Base-by-base conservation (phyloP, 2,797 vertebrate species). In the Leuciscus waleckii region DNA sequence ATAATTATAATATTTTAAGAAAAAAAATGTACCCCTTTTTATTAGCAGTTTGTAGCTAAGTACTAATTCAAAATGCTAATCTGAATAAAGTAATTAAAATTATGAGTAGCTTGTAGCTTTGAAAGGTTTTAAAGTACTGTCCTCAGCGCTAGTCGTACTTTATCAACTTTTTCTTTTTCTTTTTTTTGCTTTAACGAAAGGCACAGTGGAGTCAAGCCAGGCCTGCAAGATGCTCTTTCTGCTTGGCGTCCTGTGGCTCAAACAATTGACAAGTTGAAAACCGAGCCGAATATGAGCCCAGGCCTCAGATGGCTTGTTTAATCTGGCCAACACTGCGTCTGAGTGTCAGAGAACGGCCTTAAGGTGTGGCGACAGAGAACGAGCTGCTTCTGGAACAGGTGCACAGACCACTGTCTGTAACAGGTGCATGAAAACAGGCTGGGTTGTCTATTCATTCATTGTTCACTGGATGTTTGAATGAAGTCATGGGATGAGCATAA, bases 401-500 rank as follows among this genome's bases (percentile, higher is more conserved):
- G 84, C 32, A 65, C 16, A 63, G 39, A 39, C 39, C 41, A 54
- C 51, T 41, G 63, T 19, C 73, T 37, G 70, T 70, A 87, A 82
- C 86, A 87, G 86, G 82, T 87, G 83, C 81, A 79, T 49, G 76
- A 37, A 69, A 35, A 65, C 77, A 68, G 32, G 23, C 35, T 8
- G 46, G 77, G 14, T n/a, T 63, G 70, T 74, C 49, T 70, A 43
- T 78, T 49, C 68, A 83, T 69, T 73, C 14, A 85, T 86, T 85
- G 81, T 86, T 88, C 58, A 78, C 35, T 68, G 65, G 29, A 35
- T 71, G 74, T 58, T 77, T 79, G 74, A 84, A 78, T 77, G 17
- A 61, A 69, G 58, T 79, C 21, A n/a, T 71, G 17, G 43, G 14
- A 61, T 39, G 16, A 81, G 70, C 6, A 75, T 26, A 82, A 82